Conservation (phyloP, 2,797 vertebrate species). For the Streptopelia turtur region DNA sequence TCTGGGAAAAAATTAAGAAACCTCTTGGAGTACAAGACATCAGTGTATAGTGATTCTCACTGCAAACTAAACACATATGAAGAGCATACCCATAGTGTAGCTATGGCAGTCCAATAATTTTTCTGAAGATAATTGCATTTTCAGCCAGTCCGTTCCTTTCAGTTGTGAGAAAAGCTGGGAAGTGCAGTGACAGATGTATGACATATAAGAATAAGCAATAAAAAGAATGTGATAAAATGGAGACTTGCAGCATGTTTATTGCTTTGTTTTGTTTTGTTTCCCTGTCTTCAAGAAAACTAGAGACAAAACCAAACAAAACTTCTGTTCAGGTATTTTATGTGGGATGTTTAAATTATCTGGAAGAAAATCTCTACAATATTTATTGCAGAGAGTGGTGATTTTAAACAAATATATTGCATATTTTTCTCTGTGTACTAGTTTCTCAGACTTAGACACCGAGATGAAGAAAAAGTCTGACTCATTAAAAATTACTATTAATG, state of each 20-base stretch:
- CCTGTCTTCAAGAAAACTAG: background rate
- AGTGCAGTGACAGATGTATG: background rate
- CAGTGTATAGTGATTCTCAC: background rate
- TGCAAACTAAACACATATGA: background rate
- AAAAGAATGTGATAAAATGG: background rate
- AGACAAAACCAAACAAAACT: background rate
- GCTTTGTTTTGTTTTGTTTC: background rate
- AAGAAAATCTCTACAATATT: background rate
- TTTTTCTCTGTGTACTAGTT: background rate
- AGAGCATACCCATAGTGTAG: background rate
- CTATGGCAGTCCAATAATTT: background rate
- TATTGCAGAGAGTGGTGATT: background rate
- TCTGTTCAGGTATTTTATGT: background rate
- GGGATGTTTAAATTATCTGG: background rate
- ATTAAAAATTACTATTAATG: background rate
- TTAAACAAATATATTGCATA: background rate
- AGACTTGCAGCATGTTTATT: background rate
- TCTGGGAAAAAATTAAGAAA: background rate
- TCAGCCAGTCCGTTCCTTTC: background rate
- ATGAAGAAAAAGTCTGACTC: background rate
- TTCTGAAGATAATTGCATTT: background rate
- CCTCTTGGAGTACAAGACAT: background rate
- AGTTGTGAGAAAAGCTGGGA: background rate
- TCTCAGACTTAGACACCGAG: background rate
- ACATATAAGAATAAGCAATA: background rate